phyloP scores from a whole-genome alignment of 2,888 invertebrate species.

The Syrphus vitripennis region DNA sequence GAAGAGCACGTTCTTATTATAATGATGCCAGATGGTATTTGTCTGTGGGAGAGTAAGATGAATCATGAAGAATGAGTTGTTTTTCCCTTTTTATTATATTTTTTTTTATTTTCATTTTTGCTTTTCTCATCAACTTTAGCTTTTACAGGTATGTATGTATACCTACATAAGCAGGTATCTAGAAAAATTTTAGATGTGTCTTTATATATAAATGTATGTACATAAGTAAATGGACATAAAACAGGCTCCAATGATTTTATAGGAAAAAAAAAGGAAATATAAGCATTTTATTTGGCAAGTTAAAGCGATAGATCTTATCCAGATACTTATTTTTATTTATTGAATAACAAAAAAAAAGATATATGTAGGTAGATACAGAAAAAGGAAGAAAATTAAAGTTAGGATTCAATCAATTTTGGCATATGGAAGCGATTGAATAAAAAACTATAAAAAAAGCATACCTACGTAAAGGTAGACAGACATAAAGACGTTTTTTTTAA shows the following conservation, averaged over 20 bases:
- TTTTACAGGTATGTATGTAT: neutral
- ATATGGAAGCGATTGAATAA: neutral
- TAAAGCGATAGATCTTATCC: neutral
- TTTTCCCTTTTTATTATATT: neutral
- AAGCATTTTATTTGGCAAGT: slow-evolving; percentile 4
- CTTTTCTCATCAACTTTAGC: slow-evolving; percentile 7
- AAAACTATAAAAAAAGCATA: neutral
- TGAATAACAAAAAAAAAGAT: neutral
- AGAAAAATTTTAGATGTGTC: neutral
- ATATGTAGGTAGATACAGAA: no score
- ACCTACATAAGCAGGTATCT: neutral
- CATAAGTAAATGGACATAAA: neutral
- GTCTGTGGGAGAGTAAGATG: slow-evolving; percentile 20
- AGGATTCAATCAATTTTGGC: neutral
- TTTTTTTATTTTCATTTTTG: neutral
- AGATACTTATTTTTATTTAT: neutral
- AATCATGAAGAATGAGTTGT: slow-evolving; percentile 31
- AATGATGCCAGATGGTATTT: slow-evolving; percentile 34
- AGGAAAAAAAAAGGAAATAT: neutral
- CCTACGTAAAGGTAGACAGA: no score
- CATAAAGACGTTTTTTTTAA: no score
- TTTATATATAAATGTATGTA: neutral
- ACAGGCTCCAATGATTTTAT: slow-evolving; percentile 4
- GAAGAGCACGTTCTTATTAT: slow-evolving; percentile 35
- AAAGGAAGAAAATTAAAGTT: neutral